Evolutionary conservation across 2,797 vertebrate species (phyloP), one percentile per base, ranked within the genome.

Genomic region (Thalassophryne amazonica): DNA sequence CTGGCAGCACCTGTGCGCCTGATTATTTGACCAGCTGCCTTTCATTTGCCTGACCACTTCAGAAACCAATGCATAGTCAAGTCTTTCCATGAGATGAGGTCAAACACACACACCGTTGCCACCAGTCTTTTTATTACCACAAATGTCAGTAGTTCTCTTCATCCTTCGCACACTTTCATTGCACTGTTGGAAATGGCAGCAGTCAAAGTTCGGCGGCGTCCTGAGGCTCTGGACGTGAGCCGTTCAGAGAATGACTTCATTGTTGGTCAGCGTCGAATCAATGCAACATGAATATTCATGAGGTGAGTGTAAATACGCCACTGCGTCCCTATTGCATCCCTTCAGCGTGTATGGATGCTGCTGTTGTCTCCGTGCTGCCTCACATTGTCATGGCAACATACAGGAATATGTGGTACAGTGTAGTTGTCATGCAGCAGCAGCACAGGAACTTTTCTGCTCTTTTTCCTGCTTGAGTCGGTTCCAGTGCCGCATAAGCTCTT

Each of bases 91-190:
- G 69, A 72, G 87, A 89, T 79, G 83, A 78, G 87, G 86, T 90
- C 88, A 88, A 89, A 77, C 73, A 73, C 73, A 62, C 69, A 78
- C 73, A 60, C 68, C 56, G 42, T 35, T 63, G 69, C 40, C 62
- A 37, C 63, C 41, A 33, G 78, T 78, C 62, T 86, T 84, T 89
- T 84, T 84, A 90, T 90, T 90, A 90, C 82, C 87, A 91, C 90
- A 90, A 92, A 92, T 92, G 90, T 91, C 89, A 91, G 72, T 75
- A 74, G 74, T 68, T 72, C 76, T 76, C 80, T 89, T 89, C 84
- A 87, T 91, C 83, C 73, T 79, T 59, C 55, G 22, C 45, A 51
- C 67, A 62, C 72, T 83, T 87, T 82, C 84, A 86, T 85, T 83
- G 77, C 78, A 52, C 65, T 34, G 52, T 53, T 58, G 73, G 76